phyloP scores from a whole-genome alignment of 2,797 vertebrate genomes.

The Valencia hispanica region DNA sequence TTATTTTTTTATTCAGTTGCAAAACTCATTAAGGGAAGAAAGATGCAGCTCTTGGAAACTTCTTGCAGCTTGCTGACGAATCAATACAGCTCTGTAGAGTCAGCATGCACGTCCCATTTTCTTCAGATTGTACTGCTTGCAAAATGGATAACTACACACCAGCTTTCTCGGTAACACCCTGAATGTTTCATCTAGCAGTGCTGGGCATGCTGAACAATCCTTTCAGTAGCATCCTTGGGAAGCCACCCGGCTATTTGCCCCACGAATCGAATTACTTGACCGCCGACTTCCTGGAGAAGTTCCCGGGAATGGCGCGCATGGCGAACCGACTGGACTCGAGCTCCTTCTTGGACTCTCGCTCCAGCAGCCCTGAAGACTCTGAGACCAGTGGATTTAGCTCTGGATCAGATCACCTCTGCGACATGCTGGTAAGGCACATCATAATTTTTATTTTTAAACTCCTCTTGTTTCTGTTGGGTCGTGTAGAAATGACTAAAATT shows the following conservation, averaged over 20 bases:
- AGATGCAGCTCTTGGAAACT: constrained; percentile 14
- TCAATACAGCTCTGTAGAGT: constrained; percentile 14
- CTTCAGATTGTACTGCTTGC: constrained; percentile 14
- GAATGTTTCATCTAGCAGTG: constrained; percentile 73
- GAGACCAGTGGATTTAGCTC: constrained; percentile 99
- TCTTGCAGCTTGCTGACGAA: neutral
- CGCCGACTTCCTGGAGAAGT: constrained; percentile 91
- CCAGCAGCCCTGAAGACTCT: constrained; percentile 96
- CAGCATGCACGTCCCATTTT: constrained; percentile 14
- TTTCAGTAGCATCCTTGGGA: constrained; percentile 86
- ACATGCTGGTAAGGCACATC: constrained; percentile 72
- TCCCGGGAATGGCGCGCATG: constrained; percentile 86
- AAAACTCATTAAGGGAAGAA: neutral
- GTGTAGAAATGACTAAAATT: neutral
- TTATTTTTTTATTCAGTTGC: neutral
- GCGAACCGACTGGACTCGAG: constrained; percentile 87
- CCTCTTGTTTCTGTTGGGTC: neutral
- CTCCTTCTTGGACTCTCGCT: constrained; percentile 93
- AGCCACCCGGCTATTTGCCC: constrained; percentile 84
- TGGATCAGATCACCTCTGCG: constrained; percentile 95
- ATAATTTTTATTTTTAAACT: neutral
- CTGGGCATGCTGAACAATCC: constrained; percentile 91
- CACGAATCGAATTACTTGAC: constrained; percentile 88
- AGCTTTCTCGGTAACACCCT: constrained; percentile 3
- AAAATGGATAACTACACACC: neutral